Evolutionary conservation across 2,797 vertebrate genomes (phyloP).

Genomic region (Synaphobranchus kaupii): DNA sequence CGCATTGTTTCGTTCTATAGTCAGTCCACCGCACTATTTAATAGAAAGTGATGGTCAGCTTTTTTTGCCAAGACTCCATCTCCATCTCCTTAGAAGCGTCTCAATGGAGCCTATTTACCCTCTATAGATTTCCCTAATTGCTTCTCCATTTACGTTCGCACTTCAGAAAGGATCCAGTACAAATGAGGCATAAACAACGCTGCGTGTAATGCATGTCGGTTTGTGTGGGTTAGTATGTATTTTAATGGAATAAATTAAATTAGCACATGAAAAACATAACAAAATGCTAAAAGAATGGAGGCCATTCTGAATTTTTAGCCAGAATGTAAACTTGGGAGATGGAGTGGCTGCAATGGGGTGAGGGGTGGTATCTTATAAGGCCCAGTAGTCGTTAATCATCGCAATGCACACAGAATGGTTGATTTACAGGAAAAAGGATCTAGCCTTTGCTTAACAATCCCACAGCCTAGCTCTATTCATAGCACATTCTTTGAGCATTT

Average conservation of each 20-base stretch:
- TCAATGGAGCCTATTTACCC: slow-evolving; percentile 47
- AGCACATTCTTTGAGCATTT: not conserved
- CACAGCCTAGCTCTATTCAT: slow-evolving; percentile 6
- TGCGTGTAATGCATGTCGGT: slow-evolving; percentile 41
- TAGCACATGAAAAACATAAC: slow-evolving; percentile 27
- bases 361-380: slow-evolving; percentile 41
- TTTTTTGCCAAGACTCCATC: slow-evolving; percentile 26
- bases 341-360: not conserved
- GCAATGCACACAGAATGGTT: slow-evolving; percentile 30
- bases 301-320: slow-evolving; percentile 11
- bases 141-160: slow-evolving; percentile 46
- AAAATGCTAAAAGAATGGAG: slow-evolving; percentile 10
- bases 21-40: slow-evolving; percentile 27
- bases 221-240: slow-evolving; percentile 9
- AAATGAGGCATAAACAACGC: slow-evolving; percentile 35
- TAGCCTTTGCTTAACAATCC: not conserved
- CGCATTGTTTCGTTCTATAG: not conserved
- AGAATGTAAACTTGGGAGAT: not conserved
- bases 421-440: slow-evolving; percentile 26
- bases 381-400: slow-evolving; percentile 38
- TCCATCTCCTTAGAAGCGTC: slow-evolving; percentile 37
- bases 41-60: slow-evolving; percentile 15
- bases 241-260: slow-evolving; percentile 31
- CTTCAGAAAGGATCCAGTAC: slow-evolving; percentile 39
- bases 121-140: slow-evolving; percentile 43